phyloP scores from a whole-genome alignment of 2,797 vertebrate genomes.

The Gobio occitaniae region DNA sequence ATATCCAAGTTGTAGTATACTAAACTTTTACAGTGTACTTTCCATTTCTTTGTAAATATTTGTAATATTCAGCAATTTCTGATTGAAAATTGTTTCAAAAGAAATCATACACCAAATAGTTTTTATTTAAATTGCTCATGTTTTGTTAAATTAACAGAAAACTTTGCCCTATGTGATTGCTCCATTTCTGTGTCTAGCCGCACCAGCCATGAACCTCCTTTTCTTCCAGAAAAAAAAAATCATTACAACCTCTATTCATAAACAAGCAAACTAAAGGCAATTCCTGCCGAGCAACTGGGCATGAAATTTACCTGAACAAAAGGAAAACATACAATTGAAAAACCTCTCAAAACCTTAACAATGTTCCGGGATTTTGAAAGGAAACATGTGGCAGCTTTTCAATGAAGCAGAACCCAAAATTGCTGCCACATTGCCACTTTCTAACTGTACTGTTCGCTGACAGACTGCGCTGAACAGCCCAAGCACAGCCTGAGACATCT shows the following conservation, averaged over 20 bases:
- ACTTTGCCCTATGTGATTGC: conserved; percentile 1
- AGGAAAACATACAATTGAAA: conserved; percentile 17
- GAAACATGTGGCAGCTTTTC: conserved; percentile 64
- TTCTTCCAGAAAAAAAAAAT: conserved; percentile 53
- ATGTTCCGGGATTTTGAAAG: conserved; percentile 64
- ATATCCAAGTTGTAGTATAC: too few species aligned
- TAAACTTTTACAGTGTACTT: background rate
- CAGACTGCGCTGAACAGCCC: background rate
- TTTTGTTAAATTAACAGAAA: conserved; percentile 9
- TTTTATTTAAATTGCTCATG: background rate
- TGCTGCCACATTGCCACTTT: conserved; percentile 73
- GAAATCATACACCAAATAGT: background rate
- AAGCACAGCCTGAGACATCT: conserved; percentile 29
- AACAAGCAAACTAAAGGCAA: conserved; percentile 73
- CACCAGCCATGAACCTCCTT: background rate
- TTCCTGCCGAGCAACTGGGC: conserved; percentile 76
- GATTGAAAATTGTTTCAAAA: background rate
- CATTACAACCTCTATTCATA: conserved; percentile 73
- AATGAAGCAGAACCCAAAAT: conserved; percentile 68
- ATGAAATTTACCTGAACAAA: conserved; percentile 70
- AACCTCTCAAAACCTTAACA: conserved; percentile 52
- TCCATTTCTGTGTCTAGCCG: conserved; percentile 2
- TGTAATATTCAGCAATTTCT: background rate
- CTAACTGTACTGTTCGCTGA: conserved; percentile 40
- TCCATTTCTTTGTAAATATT: background rate